Evolutionary conservation across 2,797 vertebrate species (phyloP).

Genomic region (Masticophis lateralis): DNA sequence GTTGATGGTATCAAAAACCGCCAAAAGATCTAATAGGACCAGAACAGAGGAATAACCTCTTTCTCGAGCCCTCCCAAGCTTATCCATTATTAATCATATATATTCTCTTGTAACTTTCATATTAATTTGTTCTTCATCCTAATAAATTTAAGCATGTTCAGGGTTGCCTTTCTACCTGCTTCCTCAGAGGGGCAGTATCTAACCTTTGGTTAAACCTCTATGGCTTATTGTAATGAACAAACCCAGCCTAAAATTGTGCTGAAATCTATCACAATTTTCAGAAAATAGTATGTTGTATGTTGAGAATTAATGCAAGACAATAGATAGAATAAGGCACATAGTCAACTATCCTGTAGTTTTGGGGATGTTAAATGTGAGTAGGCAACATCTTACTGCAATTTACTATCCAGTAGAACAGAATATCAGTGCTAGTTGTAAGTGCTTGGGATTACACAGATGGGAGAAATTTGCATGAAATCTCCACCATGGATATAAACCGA

Average conservation of each 20-base stretch:
- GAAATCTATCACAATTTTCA: neutral
- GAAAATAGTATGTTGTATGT: neutral
- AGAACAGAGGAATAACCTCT: too few relatives aligned
- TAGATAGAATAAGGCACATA: neutral
- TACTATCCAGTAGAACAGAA: neutral
- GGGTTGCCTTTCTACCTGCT: neutral
- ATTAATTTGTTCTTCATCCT: too few relatives aligned
- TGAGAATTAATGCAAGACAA: neutral
- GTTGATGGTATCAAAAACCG: too few relatives aligned
- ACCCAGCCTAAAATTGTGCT: neutral
- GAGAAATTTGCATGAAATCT: neutral
- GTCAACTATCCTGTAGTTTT: neutral
- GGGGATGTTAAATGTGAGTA: constrained; percentile 12
- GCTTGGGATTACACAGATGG: neutral
- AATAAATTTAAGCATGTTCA: too few relatives aligned
- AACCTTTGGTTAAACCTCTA: neutral
- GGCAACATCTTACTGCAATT: constrained; percentile 4
- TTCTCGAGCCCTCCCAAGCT: too few relatives aligned
- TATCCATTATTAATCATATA: too few relatives aligned
- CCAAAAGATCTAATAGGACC: too few relatives aligned
- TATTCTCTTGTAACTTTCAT: too few relatives aligned
- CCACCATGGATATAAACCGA: neutral
- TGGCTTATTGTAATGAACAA: neutral
- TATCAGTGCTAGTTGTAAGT: neutral
- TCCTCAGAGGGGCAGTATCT: neutral